Evolutionary conservation across 2,113 vertebrate species (phyloP).

Genomic region (Fregata magnificens): DNA sequence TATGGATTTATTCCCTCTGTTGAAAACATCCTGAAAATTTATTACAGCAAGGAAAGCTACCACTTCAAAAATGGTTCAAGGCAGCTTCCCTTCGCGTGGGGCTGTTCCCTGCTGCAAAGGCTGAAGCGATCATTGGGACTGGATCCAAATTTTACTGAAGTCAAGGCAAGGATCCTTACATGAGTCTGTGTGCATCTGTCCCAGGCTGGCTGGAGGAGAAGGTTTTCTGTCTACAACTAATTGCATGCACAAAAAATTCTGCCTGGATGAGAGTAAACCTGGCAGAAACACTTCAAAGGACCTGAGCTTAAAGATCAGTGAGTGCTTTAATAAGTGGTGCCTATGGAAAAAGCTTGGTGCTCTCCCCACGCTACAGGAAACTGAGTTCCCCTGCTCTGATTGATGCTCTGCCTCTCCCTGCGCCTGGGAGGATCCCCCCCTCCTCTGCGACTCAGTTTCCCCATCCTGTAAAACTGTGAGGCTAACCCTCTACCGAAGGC

Average conservation of each 20-base stretch:
- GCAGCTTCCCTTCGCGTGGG: not conserved
- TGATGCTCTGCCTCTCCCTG: not conserved
- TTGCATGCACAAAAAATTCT: not conserved
- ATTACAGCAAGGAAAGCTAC: not conserved
- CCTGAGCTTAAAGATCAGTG: not conserved
- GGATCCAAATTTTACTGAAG: not conserved
- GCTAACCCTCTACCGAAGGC: not conserved
- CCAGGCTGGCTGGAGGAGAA: not conserved
- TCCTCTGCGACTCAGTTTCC: not conserved
- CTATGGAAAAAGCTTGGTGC: not conserved
- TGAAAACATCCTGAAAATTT: constrained; percentile 31
- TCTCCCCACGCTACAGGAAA: not conserved
- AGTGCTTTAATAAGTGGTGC: not conserved
- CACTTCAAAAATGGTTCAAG: not conserved
- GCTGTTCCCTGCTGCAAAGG: not conserved
- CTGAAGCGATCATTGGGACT: not conserved
- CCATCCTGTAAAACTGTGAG: not conserved
- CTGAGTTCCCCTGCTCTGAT: not conserved
- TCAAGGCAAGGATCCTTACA: not conserved
- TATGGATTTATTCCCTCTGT: constrained; percentile 9
- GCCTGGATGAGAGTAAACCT: not conserved
- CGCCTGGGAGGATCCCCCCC: not conserved
- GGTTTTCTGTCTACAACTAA: not conserved
- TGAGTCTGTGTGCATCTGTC: fast-evolving
- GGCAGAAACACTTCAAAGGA: not conserved